phyloP scores from a whole-genome alignment of 2,113 vertebrate species.

The Myrmecobius fasciatus region DNA sequence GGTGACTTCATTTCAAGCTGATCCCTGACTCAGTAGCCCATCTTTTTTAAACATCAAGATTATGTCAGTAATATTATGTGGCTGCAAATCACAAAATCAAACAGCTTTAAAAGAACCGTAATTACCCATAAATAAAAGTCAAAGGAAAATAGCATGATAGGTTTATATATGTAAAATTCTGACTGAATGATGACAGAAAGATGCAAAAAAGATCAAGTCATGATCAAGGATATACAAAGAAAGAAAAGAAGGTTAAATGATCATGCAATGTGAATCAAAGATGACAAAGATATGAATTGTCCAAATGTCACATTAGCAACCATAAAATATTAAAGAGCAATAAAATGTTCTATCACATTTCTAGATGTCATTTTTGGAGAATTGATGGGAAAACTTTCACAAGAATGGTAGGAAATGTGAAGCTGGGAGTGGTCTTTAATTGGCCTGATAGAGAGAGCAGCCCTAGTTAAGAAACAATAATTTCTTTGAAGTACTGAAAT shows the following conservation, averaged over 20 bases:
- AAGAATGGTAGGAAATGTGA: not conserved
- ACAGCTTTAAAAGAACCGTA: not conserved
- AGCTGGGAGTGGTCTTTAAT: not conserved
- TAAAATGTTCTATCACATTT: not conserved
- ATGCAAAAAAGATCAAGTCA: not conserved
- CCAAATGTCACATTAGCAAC: not conserved
- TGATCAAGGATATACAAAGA: too few species aligned
- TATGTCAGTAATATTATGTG: not conserved
- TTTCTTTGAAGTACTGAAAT: not conserved
- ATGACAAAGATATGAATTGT: not conserved
- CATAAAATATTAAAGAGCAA: not conserved
- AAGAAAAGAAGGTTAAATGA: not conserved
- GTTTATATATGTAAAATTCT: not conserved
- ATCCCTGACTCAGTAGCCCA: not conserved
- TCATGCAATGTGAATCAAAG: not conserved
- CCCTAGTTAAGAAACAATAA: not conserved
- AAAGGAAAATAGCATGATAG: not conserved
- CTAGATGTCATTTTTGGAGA: not conserved
- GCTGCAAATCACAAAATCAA: not conserved
- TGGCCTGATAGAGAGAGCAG: not conserved
- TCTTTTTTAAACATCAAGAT: not conserved
- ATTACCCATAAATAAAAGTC: not conserved
- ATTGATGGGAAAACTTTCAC: not conserved
- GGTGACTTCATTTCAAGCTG: not conserved
- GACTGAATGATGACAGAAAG: not conserved